Conservation (phyloP, 2,888 invertebrate species). For the Agrotis clavis region DNA sequence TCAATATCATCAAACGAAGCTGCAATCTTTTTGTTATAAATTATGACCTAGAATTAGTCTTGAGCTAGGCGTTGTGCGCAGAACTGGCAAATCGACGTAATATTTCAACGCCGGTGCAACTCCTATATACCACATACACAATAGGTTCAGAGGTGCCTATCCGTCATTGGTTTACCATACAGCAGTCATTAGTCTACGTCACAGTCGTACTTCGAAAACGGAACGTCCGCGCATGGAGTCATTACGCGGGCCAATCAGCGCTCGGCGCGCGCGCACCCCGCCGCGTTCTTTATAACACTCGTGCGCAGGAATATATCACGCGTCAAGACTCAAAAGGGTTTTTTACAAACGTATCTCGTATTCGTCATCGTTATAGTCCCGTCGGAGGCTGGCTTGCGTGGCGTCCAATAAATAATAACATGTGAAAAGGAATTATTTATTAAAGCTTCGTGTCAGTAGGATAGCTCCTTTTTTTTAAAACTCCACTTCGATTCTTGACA, state of each 20-base stretch:
- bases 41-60: constrained; percentile 63
- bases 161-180: constrained; percentile 87
- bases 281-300: constrained; percentile 87
- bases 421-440: constrained; percentile 85
- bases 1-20: constrained; percentile 54
- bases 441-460: constrained; percentile 77
- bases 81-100: constrained; percentile 71
- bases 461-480: constrained; percentile 76
- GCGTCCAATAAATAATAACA: constrained; percentile 87
- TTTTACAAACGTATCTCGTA: constrained; percentile 88
- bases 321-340: constrained; percentile 86
- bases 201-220: constrained; percentile 74
- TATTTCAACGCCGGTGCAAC: constrained; percentile 71
- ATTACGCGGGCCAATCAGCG: constrained; percentile 86
- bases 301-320: constrained; percentile 87
- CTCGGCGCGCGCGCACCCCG: constrained; percentile 85
- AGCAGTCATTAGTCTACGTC: constrained; percentile 86
- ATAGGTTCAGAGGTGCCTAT: constrained; percentile 88
- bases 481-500: constrained; percentile 81
- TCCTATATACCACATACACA: constrained; percentile 81
- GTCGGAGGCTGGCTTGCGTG: constrained; percentile 76
- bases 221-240: constrained; percentile 81
- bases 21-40: constrained; percentile 60
- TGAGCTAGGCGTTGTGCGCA: constrained; percentile 69
- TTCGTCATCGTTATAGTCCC: constrained; percentile 88